phyloP scores from a whole-genome alignment of 2,113 vertebrate genomes.

The Ramphastos sulfuratus region DNA sequence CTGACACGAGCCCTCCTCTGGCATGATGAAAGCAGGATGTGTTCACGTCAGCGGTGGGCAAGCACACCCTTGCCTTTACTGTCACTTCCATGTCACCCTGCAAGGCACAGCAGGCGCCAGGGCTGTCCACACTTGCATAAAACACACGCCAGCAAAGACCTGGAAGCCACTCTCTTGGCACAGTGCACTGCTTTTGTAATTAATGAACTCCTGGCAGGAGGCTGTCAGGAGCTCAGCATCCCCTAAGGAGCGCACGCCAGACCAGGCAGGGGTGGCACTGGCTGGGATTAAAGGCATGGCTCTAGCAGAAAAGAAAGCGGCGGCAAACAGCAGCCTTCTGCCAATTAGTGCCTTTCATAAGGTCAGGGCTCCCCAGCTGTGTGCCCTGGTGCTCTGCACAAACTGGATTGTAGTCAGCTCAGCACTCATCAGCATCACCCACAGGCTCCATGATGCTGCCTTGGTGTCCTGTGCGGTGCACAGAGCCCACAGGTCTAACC shows the following conservation, averaged over 20 bases:
- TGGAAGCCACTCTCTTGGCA: neutral
- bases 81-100: conserved; percentile 9
- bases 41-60: fast-evolving
- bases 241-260: neutral
- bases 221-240: conserved; percentile 19
- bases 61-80: neutral
- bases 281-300: neutral
- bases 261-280: neutral
- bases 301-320: neutral
- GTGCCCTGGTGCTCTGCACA: neutral
- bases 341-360: neutral
- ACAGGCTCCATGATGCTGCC: fast-evolving
- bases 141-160: conserved; percentile 33
- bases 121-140: neutral
- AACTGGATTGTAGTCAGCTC: neutral
- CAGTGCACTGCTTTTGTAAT: conserved; percentile 12
- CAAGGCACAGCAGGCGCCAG: neutral
- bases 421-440: neutral
- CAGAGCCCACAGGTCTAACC: neutral
- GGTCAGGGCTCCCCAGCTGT: neutral
- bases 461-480: neutral
- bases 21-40: conserved; percentile 16
- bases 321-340: conserved; percentile 26
- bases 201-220: conserved; percentile 53
- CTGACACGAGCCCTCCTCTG: neutral